Conservation (phyloP, 1,140 invertebrate genomes). For the Zeugodacus cucurbitae region DNA sequence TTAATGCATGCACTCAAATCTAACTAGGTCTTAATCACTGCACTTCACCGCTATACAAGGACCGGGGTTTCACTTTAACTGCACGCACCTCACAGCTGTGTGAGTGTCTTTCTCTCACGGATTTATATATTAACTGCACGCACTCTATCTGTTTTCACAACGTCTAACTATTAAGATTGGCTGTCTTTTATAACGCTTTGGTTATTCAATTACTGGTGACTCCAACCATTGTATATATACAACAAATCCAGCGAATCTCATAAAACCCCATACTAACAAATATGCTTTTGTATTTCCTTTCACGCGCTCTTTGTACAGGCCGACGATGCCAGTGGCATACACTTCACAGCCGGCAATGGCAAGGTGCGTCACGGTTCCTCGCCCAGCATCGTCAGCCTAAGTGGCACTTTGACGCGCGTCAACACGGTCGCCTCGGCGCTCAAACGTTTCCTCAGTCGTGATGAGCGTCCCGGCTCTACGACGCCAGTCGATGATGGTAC, state of each 20-base stretch:
- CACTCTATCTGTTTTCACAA: background rate
- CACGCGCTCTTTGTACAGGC: conserved; percentile 63
- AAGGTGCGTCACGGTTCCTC: conserved; percentile 67
- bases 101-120: background rate
- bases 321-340: conserved; percentile 77
- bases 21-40: background rate
- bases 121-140: conserved; percentile 39
- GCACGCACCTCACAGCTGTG: conserved; percentile 19
- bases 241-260: background rate
- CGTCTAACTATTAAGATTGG: background rate
- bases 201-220: background rate
- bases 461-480: conserved; percentile 66
- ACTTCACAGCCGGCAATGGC: conserved; percentile 74
- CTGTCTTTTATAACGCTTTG: background rate
- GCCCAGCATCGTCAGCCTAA: conserved; percentile 67
- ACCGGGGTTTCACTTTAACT: background rate
- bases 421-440: conserved; percentile 80
- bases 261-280: background rate
- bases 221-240: background rate
- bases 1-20: background rate
- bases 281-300: background rate
- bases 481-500: conserved; percentile 57
- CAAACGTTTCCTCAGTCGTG: conserved; percentile 79
- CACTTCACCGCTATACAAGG: background rate
- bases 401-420: conserved; percentile 75